These are phyloP conservation scores for Drosophila azteca DNA, from an alignment of 1,140 invertebrate genomes.

Conservation along the genomic window DNA sequence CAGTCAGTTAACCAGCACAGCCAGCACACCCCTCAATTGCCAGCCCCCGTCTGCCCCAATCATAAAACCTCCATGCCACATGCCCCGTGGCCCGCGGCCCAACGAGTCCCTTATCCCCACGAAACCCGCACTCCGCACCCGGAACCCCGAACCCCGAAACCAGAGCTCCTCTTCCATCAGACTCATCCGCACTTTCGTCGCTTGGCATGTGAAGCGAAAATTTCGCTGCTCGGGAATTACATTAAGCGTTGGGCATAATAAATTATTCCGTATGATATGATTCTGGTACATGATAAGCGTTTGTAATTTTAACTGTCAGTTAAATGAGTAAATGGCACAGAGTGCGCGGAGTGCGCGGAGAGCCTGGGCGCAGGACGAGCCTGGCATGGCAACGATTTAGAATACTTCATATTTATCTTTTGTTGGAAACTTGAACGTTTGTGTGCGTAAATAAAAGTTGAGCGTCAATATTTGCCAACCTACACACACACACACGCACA, in stretches of 20 bases:
- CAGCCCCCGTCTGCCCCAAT: not conserved
- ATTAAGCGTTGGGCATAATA: slow-evolving; percentile 81
- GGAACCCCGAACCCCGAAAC: not conserved
- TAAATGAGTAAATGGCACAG: slow-evolving; percentile 76
- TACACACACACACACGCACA: slow-evolving; percentile 14
- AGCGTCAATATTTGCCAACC: slow-evolving; percentile 73
- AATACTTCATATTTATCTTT: slow-evolving; percentile 82
- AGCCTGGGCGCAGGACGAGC: slow-evolving; percentile 16
- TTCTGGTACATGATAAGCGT: slow-evolving; percentile 82
- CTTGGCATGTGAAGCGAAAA: slow-evolving; percentile 47
- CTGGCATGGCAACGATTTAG: slow-evolving; percentile 67
- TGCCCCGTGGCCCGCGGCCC: not conserved
- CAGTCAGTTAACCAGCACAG: slow-evolving; percentile 52
- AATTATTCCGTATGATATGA: slow-evolving; percentile 83
- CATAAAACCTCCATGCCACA: too few species aligned
- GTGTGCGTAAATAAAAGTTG: slow-evolving; percentile 79
- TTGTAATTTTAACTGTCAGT: slow-evolving; percentile 83
- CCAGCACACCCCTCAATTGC: slow-evolving; percentile 18
- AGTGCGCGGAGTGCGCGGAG: slow-evolving; percentile 13
- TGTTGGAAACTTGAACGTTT: slow-evolving; percentile 79
- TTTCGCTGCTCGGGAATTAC: slow-evolving; percentile 75
- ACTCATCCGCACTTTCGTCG: slow-evolving; percentile 7
- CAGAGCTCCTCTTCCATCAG: slow-evolving; percentile 12
- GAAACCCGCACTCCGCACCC: too few species aligned
- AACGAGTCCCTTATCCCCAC: slow-evolving; percentile 11